These are phyloP conservation scores for Melanocharis versteri DNA, from an alignment of 2,113 vertebrate genomes.

Conservation along the genomic window DNA sequence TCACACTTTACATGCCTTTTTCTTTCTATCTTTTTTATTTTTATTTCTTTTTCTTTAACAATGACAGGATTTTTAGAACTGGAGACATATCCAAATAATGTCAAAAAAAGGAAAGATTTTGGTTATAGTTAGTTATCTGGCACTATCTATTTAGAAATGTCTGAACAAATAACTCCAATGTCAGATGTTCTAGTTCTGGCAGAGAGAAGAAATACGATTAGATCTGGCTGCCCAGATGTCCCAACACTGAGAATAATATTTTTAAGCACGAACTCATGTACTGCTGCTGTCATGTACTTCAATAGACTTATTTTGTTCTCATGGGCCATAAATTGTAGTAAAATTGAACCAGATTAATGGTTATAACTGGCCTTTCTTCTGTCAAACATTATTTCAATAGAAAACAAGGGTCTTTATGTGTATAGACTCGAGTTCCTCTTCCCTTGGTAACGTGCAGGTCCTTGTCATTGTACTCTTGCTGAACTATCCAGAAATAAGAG, in stretches of 20 bases:
- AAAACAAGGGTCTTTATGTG: background rate
- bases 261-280: slow-evolving; percentile 62
- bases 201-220: slow-evolving; percentile 51
- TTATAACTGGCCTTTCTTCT: background rate
- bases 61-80: background rate
- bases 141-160: slow-evolving; percentile 40
- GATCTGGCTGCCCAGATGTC: slow-evolving; percentile 62
- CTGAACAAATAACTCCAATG: slow-evolving; percentile 34
- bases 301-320: slow-evolving; percentile 36
- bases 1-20: background rate
- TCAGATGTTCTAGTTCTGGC: slow-evolving; percentile 47
- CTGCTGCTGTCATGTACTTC: slow-evolving; percentile 52
- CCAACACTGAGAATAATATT: slow-evolving; percentile 35
- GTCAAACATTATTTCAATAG: background rate
- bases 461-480: background rate
- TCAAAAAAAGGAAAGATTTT: slow-evolving; percentile 58
- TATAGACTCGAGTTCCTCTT: background rate
- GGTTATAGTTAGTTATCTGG: slow-evolving; percentile 41
- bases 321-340: slow-evolving; percentile 38
- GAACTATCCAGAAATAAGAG: background rate
- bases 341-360: slow-evolving; percentile 50
- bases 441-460: background rate
- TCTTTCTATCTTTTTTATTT: too few relatives aligned
- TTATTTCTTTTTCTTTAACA: background rate
- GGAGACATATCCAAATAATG: background rate